Conservation (phyloP, 92 coral and sea anemone genomes). For the Bergia sp. region DNA sequence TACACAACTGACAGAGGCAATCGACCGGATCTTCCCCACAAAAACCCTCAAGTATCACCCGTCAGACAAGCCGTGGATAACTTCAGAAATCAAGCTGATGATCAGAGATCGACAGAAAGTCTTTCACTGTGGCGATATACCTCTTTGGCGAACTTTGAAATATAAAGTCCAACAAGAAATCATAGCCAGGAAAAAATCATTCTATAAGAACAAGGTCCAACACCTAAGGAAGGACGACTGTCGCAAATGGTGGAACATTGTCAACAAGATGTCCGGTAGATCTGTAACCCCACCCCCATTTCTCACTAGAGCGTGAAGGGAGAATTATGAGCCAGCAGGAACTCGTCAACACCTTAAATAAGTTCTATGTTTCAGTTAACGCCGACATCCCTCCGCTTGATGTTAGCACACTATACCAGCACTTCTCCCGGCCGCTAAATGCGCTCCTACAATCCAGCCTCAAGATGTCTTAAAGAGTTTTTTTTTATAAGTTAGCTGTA, state of each 20-base stretch:
- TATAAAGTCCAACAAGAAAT: slow-evolving; percentile 39
- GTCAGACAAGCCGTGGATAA: no score
- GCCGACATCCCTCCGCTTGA: slow-evolving; percentile 24
- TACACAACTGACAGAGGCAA: slow-evolving; percentile 18
- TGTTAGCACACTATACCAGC: slow-evolving; percentile 2
- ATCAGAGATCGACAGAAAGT: slow-evolving; percentile 27
- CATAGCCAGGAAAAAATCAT: no score
- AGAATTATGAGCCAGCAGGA: slow-evolving; percentile 23
- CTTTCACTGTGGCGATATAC: slow-evolving; percentile 42
- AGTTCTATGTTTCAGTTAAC: slow-evolving; percentile 49
- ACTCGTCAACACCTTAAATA: slow-evolving; percentile 40
- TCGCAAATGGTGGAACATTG: slow-evolving; percentile 57
- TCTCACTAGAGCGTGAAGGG: slow-evolving; percentile 44
- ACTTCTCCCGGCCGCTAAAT: background rate
- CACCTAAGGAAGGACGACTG: slow-evolving; percentile 52
- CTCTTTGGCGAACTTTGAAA: slow-evolving; percentile 23
- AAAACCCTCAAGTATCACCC: no score
- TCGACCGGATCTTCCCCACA: slow-evolving; percentile 25
- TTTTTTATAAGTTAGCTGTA: background rate
- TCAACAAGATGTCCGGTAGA: slow-evolving; percentile 4
- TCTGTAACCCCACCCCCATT: slow-evolving; percentile 16
- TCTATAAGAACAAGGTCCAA: slow-evolving; percentile 37
- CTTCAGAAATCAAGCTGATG: no score
- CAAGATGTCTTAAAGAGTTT: background rate
- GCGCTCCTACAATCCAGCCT: background rate